Evolutionary conservation across 1,140 invertebrate genomes (phyloP), one percentile per base, ranked within the genome.

Genomic region (Eriocheir sinensis): DNA sequence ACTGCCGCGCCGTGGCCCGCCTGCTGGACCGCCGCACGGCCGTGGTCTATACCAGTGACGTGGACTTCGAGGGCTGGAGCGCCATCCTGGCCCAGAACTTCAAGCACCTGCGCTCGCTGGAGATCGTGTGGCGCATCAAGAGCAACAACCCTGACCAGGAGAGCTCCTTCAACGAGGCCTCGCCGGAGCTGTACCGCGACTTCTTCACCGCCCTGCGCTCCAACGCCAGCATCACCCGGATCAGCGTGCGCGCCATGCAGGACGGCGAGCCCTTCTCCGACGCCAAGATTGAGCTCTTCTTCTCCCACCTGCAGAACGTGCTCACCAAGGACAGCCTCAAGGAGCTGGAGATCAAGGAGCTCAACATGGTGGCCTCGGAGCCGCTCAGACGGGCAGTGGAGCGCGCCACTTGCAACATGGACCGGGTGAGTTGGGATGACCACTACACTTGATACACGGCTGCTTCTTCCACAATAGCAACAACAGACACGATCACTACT

Each of bases 91-190:
- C 92, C 38, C 94, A 96, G 72, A 91, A 93, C 3, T 95, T 96
- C 41, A 88, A 89, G 40, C 93, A 80, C 30, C 93, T 96, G 38
- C 91, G 93, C n/a, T 92, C 94, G 8, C 72, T 96, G 32, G 92
- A 95, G 48, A 92, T 96, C 80, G 95, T 94, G 21, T 95, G 94
- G 94, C 83, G 94, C 9, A 96, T 96, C 9, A 96, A 96, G 93
- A 96, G 95, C 89, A 95, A 83, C 60, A 96, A 95, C 32, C 95
- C 95, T 3, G 95, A 96, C 89, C 95, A 96, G 79, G 95, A 96
- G 88, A 96, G 95, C 79, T 96, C 95, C 27, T 96, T 96, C 79
- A 89, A 89, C 12, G 95, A 96, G 48, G 95, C 95, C 0, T 94
- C 79, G 60, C 88, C 94, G n/a, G 79, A 95, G 32, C 94, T 91